Conservation (phyloP, 2,888 invertebrate species). For the Megalurothrips usitatus region DNA sequence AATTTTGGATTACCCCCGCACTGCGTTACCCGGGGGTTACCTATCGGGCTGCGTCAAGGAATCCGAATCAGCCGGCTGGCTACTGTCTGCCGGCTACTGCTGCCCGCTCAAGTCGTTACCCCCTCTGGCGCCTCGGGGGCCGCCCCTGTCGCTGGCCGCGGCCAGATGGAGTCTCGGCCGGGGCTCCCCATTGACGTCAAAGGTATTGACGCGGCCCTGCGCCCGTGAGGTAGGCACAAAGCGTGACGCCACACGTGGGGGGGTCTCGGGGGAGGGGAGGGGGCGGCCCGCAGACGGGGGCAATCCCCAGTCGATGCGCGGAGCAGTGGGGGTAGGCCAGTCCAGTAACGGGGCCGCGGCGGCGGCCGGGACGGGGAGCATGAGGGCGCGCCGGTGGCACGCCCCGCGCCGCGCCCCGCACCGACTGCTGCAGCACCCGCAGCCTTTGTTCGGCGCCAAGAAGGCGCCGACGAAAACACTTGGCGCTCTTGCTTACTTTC, state of each 20-base stretch:
- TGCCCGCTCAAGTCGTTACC: not conserved
- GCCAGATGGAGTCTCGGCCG: not conserved
- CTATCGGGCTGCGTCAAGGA: too few relatives aligned
- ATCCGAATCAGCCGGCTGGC: too few relatives aligned
- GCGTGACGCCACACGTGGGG: constrained; percentile 3
- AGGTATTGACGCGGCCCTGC: not conserved
- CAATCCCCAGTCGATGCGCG: not conserved
- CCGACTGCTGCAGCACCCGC: too few relatives aligned
- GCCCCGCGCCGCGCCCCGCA: not conserved
- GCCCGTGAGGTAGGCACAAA: constrained; percentile 12
- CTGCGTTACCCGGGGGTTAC: too few relatives aligned
- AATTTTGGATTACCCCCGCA: too few relatives aligned
- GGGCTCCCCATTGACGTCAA: constrained; percentile 7
- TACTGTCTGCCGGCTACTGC: too few relatives aligned
- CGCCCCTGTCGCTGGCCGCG: not conserved
- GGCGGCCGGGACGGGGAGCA: not conserved
- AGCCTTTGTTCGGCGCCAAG: too few relatives aligned
- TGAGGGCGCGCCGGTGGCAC: not conserved
- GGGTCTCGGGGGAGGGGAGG: not conserved
- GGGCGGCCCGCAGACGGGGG: not conserved
- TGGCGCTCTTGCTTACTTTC: too few relatives aligned
- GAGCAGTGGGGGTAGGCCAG: not conserved
- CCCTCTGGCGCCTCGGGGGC: not conserved
- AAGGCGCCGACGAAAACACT: too few relatives aligned
- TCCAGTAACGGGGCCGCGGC: not conserved